These are phyloP conservation scores for Zaprionus inermis DNA, from an alignment of 1,140 invertebrate species.

Conservation along the genomic window DNA sequence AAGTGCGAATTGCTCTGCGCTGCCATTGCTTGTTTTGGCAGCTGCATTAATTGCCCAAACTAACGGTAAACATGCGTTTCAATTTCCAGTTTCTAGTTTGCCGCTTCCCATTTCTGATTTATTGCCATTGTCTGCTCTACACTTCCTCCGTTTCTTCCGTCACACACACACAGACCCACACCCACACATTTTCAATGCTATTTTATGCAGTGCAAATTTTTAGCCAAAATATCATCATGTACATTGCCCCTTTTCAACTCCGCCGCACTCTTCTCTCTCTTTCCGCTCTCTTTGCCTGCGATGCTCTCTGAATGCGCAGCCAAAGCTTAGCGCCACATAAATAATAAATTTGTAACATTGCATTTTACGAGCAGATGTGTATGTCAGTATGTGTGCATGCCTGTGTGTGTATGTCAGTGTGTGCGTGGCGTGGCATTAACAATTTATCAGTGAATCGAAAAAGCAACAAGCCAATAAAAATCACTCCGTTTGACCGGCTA, in stretches of 20 bases:
- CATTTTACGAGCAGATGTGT: constrained; percentile 55
- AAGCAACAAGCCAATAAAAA: constrained; percentile 80
- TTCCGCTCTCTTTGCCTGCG: not conserved
- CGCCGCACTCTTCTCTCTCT: not conserved
- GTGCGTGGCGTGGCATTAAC: constrained; percentile 65
- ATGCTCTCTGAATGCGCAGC: constrained; percentile 40
- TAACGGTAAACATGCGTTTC: constrained; percentile 53
- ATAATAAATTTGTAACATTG: constrained; percentile 78
- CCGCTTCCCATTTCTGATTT: constrained; percentile 54
- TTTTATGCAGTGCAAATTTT: constrained; percentile 30
- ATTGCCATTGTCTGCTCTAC: constrained; percentile 39
- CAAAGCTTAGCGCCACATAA: constrained; percentile 78
- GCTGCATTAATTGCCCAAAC: constrained; percentile 60
- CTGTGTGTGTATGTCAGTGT: constrained; percentile 33
- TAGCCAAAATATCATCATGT: constrained; percentile 50
- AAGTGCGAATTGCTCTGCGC: constrained; percentile 69
- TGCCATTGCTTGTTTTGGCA: constrained; percentile 54
- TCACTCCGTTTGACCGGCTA: constrained; percentile 76
- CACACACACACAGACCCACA: constrained; percentile 20
- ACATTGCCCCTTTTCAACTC: constrained; percentile 1
- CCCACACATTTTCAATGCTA: not conserved
- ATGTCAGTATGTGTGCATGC: constrained; percentile 25
- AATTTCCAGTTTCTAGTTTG: constrained; percentile 15
- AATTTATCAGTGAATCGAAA: constrained; percentile 78
- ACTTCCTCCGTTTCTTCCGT: constrained; percentile 50